Evolutionary conservation across 2,888 invertebrate species (phyloP), one percentile per base, ranked within the genome.

Genomic region (Autographa gamma): DNA sequence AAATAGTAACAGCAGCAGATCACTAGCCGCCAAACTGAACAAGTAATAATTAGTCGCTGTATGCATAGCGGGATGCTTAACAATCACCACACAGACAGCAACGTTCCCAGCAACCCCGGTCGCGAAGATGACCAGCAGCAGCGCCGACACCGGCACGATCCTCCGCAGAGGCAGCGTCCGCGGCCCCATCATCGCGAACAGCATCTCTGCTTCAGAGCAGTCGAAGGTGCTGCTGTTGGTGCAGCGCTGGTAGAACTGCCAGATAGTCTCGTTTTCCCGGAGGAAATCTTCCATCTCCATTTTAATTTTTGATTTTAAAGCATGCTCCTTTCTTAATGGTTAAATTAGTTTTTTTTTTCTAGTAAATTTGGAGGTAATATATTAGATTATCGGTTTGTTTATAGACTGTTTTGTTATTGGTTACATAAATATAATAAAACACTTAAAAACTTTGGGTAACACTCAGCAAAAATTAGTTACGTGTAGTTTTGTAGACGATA

Each of bases 31-130:
- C 92, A 98, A 93, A 88, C 98, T 98, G 95, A 98, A 98, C 62
- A 99, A 96, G 89, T 99, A 99, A 89, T 98, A 99, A 89, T 99
- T 99, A 0, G 99, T 99, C 0, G 98, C 98, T 0, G 98, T 98
- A 85, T 98, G 98, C 97, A 99, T 97, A 9, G 97, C 96, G 0
- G 97, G 96, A 87, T 98, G 98, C 43, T 96, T 96, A 11, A 97
- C 96, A 66, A 99, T 98, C 16, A 99, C 98, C 58, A 97, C 96
- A 88, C 98, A 98, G 9, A 98, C 98, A 5, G 97, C 96, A 34
- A 97, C 93, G 88, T 99, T 99, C 4, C 99, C 99, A 61, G 98
- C 94, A 48, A 98, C 96, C 0, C 98, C 98, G 0, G 98, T 97
- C 61, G 98, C 92, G 90, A 98, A 98, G 74, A 98, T 98, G 68